Evolutionary conservation across 2,888 invertebrate species (phyloP).

Genomic region (Drosophila tanythrix): DNA sequence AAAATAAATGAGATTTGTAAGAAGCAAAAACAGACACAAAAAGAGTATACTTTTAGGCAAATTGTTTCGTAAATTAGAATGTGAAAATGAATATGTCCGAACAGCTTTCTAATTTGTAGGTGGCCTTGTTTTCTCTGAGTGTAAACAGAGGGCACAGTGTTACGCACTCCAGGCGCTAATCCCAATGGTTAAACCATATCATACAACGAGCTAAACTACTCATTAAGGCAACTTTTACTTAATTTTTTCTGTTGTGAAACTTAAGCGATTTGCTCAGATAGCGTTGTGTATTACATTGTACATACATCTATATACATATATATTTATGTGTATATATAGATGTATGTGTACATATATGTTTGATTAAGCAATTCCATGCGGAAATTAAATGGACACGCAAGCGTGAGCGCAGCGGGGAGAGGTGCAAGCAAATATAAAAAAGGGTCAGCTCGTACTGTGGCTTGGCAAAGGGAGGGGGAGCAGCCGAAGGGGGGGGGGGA

Average conservation of each 20-base stretch:
- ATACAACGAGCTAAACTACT: constrained; percentile 57
- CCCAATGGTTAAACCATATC: constrained; percentile 3
- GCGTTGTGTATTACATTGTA: background rate
- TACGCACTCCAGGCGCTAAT: constrained; percentile 2
- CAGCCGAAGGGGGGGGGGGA: constrained; percentile 3
- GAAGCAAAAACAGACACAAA: background rate
- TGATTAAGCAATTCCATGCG: constrained; percentile 79
- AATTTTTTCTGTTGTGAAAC: constrained; percentile 39
- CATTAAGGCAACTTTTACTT: constrained; percentile 60
- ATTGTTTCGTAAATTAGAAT: background rate
- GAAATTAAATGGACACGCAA: constrained; percentile 82
- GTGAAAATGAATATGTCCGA: background rate
- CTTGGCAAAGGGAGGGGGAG: background rate
- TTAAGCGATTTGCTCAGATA: constrained; percentile 41
- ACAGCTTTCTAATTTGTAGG: background rate
- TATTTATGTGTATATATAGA: background rate
- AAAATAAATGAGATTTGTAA: background rate
- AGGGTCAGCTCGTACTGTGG: constrained; percentile 46
- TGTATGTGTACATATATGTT: constrained; percentile 42
- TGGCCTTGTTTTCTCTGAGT: background rate
- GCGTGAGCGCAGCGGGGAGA: constrained; percentile 9
- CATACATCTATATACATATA: background rate
- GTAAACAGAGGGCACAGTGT: background rate
- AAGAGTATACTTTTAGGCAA: background rate
- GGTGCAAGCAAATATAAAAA: constrained; percentile 29